These are phyloP conservation scores for Drosophila athabasca DNA, from an alignment of 1,140 invertebrate species.

Conservation along the genomic window DNA sequence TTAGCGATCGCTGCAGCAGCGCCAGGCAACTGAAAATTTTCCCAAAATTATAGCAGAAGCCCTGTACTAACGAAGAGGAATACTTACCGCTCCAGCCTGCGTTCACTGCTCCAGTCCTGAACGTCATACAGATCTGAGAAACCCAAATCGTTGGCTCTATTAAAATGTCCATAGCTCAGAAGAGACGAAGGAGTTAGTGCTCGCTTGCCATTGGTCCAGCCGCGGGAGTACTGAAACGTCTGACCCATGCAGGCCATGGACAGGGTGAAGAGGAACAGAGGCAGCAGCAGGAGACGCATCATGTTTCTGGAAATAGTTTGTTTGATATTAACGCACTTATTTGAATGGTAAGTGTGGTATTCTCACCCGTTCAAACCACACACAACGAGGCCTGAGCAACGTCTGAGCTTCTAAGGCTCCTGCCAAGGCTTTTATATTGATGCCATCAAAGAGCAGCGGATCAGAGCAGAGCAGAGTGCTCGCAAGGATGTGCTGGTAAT, in stretches of 20 bases:
- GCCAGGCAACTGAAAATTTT: slow-evolving; percentile 79
- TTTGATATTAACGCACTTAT: too few relatives aligned
- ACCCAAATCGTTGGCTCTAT: slow-evolving; percentile 47
- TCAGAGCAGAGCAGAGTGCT: slow-evolving; percentile 12
- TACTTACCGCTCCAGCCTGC: slow-evolving; percentile 70
- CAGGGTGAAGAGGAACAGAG: slow-evolving; percentile 69
- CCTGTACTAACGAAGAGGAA: not conserved
- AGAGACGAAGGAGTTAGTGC: slow-evolving; percentile 68
- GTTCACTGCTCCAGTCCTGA: slow-evolving; percentile 49
- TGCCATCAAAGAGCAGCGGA: slow-evolving; percentile 37
- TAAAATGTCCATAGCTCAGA: slow-evolving; percentile 45
- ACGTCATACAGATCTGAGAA: slow-evolving; percentile 65
- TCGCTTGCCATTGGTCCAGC: slow-evolving; percentile 90
- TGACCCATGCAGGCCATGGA: slow-evolving; percentile 84
- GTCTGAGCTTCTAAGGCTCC: slow-evolving; percentile 48
- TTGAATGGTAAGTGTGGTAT: not conserved
- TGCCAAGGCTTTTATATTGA: slow-evolving; percentile 60
- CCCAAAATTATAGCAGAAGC: not conserved
- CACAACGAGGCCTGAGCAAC: slow-evolving; percentile 31
- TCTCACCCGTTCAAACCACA: slow-evolving; percentile 22
- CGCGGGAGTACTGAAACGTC: slow-evolving; percentile 89
- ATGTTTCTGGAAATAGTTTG: slow-evolving; percentile 24
- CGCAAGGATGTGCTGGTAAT: slow-evolving; percentile 16
- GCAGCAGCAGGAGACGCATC: slow-evolving; percentile 71
- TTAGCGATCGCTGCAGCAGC: slow-evolving; percentile 83